Evolutionary conservation across 2,113 vertebrate genomes (phyloP), one percentile per base, ranked within the genome.

Genomic region (Zosterops borbonicus): DNA sequence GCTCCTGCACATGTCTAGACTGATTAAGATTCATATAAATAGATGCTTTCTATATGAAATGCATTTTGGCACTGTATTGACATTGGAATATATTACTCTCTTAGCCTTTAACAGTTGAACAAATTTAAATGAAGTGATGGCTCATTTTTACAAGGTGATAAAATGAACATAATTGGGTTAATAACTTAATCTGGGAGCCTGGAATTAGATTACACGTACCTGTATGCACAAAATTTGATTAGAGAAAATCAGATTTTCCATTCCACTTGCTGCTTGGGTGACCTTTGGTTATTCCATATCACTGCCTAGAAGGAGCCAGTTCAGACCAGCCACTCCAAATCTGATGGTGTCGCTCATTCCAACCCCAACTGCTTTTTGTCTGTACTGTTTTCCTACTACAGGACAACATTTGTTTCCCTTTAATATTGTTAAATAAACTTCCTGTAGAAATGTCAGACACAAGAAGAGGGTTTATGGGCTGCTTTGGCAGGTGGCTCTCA

Each of bases 111-210:
- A 94, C 87, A 95, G 93, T 94, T 95, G 93, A 97, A 90, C 94
- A 97, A 97, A 97, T 97, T 96, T 95, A 98, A 97, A 93, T 95
- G 90, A 96, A 97, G 95, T 94, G 90, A 96, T 93, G 87, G 64
- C 52, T 97, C 90, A 69, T 95, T 97, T 97, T 95, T 95, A 74
- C 94, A 91, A 42, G 94, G 87, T 96, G 97, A 97, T 97, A 96
- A 97, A 98, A 96, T 96, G 90, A 87, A 74, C 41, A 37, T 96
- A 97, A 97, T 96, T 96, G 88, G 74, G 78, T 96, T 98, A 97
- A 95, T 97, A 97, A 95, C 95, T 97, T 97, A 97, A 97, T 97
- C 96, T 96, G 87, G 60, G 80, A 97, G 63, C 59, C 80, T 94
- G 80, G 89, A 97, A 96, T 97, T 95, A 95, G 91, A 97, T 93